phyloP scores from a whole-genome alignment of 2,888 invertebrate genomes.

The Epirrhoe tristata region DNA sequence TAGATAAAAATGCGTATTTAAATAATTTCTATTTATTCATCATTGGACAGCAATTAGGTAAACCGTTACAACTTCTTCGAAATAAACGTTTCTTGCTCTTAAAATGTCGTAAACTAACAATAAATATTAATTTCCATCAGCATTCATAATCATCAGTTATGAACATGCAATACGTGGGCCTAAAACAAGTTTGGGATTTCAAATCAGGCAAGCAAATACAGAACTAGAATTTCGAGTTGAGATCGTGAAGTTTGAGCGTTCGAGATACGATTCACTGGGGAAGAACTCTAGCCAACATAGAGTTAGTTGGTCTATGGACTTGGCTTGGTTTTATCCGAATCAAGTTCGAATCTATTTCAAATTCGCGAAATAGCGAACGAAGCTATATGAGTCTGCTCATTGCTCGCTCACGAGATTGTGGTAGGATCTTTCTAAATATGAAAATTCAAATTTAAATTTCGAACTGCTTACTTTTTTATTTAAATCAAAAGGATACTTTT shows the following conservation, averaged over 20 bases:
- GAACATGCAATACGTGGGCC: conserved; percentile 33
- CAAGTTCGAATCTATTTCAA: not conserved
- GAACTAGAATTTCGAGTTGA: conserved; percentile 48
- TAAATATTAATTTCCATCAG: conserved; percentile 23
- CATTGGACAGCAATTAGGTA: not conserved
- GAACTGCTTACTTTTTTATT: not conserved
- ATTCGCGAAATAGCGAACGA: not conserved
- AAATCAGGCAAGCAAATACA: conserved; percentile 41
- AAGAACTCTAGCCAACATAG: not conserved
- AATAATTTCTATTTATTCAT: not conserved
- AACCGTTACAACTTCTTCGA: conserved; percentile 4
- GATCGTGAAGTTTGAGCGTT: conserved; percentile 27
- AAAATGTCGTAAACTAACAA: conserved; percentile 22
- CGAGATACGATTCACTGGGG: not conserved
- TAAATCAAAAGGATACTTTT: too few species aligned
- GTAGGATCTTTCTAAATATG: not conserved
- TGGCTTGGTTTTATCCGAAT: not conserved
- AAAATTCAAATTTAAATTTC: not conserved
- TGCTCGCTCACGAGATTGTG: too few species aligned
- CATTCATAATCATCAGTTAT: conserved; percentile 21
- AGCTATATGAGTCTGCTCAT: not conserved
- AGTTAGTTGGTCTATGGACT: not conserved
- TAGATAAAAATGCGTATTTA: not conserved
- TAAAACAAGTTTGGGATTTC: conserved; percentile 39
- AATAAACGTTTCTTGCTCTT: conserved; percentile 10